phyloP scores from a whole-genome alignment of 2,888 invertebrate genomes.

The Brachycybe producta region DNA sequence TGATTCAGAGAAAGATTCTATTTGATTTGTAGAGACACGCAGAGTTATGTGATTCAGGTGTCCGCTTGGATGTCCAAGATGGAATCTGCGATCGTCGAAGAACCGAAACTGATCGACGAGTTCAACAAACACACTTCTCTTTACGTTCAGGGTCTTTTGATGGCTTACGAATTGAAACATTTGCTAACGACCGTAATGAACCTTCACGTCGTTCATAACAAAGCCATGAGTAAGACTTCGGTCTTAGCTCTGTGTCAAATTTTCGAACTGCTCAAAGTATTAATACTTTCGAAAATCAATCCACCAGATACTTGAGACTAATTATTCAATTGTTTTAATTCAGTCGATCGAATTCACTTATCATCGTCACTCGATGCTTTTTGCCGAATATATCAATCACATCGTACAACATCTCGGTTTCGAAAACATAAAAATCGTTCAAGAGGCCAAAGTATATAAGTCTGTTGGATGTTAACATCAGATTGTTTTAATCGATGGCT shows the following conservation, averaged over 20 bases:
- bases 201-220: constrained; percentile 53
- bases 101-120: constrained; percentile 40
- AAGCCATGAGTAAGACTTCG: constrained; percentile 62
- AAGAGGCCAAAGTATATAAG: constrained; percentile 48
- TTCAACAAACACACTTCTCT: constrained; percentile 41
- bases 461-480: constrained; percentile 3
- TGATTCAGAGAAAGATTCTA: constrained; percentile 1
- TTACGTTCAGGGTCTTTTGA: constrained; percentile 52
- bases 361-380: constrained; percentile 50
- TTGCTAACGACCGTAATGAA: constrained; percentile 48
- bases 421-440: constrained; percentile 53
- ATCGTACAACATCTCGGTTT: constrained; percentile 66
- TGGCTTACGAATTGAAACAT: constrained; percentile 50
- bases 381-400: constrained; percentile 59
- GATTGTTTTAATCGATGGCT: not conserved
- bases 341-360: constrained; percentile 55
- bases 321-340: not conserved
- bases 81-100: constrained; percentile 40
- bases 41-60: constrained; percentile 40
- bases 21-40: constrained; percentile 42
- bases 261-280: constrained; percentile 58
- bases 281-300: too few species aligned
- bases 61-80: constrained; percentile 50
- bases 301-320: too few species aligned
- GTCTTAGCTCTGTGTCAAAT: constrained; percentile 63